phyloP scores from a whole-genome alignment of 2,888 invertebrate species.

The Artemia sinica region DNA sequence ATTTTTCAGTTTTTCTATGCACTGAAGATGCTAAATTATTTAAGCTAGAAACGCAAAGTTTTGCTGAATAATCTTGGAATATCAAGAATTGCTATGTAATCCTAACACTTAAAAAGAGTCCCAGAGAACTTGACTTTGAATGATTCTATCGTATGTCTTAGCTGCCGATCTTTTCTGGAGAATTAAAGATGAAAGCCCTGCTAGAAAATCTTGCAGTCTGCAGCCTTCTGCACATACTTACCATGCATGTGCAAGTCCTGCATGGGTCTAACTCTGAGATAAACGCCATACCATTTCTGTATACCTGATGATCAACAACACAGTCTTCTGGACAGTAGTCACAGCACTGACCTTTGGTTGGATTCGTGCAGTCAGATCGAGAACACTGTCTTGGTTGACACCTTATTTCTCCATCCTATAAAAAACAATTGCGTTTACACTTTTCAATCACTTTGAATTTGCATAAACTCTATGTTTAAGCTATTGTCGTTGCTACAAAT shows the following conservation, averaged over 20 bases:
- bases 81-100: too few species aligned
- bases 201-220: too few species aligned
- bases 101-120: too few species aligned
- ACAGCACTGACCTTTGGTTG: slow-evolving; percentile 24
- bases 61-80: too few species aligned
- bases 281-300: slow-evolving; percentile 23
- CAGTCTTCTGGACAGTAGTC: slow-evolving; percentile 25
- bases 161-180: too few species aligned
- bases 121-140: too few species aligned
- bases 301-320: slow-evolving; percentile 21
- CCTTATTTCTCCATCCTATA: slow-evolving; percentile 25
- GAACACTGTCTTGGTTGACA: slow-evolving; percentile 25
- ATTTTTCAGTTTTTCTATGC: too few species aligned
- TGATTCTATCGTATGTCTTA: too few species aligned
- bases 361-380: slow-evolving; percentile 21
- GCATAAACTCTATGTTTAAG: not conserved
- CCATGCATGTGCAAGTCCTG: slow-evolving; percentile 24
- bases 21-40: too few species aligned
- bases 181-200: too few species aligned
- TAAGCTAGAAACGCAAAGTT: too few species aligned
- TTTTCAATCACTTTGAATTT: not conserved
- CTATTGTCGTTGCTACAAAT: too few species aligned
- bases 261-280: slow-evolving; percentile 23
- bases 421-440: slow-evolving; percentile 10
- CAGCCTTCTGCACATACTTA: slow-evolving; percentile 9